phyloP scores from a whole-genome alignment of 1,140 invertebrate genomes.

The Andrena cerasifolii region DNA sequence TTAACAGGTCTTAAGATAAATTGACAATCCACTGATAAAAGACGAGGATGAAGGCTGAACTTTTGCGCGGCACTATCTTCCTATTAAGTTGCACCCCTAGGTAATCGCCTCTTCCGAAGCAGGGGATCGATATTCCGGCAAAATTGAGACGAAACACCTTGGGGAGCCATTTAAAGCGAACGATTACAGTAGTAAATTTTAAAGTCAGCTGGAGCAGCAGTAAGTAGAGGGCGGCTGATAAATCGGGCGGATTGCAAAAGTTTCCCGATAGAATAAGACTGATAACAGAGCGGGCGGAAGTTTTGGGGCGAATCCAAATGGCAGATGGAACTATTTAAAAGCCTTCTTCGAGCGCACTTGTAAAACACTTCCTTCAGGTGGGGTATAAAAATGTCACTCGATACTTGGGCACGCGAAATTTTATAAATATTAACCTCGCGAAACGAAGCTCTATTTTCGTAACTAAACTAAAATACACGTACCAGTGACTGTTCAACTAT shows the following conservation, averaged over 20 bases:
- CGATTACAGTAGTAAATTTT: slow-evolving; percentile 42
- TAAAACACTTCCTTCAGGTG: too few relatives aligned
- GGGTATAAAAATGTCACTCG: too few relatives aligned
- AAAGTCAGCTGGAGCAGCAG: slow-evolving; percentile 19
- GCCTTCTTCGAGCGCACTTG: background rate
- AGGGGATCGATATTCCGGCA: slow-evolving; percentile 13
- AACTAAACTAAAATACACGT: too few relatives aligned
- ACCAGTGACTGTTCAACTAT: too few relatives aligned
- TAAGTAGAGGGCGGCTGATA: slow-evolving; percentile 27
- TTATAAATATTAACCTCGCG: too few relatives aligned
- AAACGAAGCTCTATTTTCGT: too few relatives aligned
- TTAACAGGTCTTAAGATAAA: background rate
- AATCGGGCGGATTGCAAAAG: slow-evolving; percentile 61
- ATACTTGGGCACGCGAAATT: too few relatives aligned
- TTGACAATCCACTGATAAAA: background rate
- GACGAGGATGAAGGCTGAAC: background rate
- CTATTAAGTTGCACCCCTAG: background rate
- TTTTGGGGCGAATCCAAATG: background rate
- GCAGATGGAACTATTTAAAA: too few relatives aligned
- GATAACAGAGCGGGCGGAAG: slow-evolving; percentile 32
- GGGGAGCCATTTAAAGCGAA: slow-evolving; percentile 28
- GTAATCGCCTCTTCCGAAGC: background rate
- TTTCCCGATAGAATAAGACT: slow-evolving; percentile 52
- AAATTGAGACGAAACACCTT: slow-evolving; percentile 13
- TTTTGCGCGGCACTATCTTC: background rate